Conservation (phyloP, 2,888 invertebrate species). For the Sphaerophoria taeniata region DNA sequence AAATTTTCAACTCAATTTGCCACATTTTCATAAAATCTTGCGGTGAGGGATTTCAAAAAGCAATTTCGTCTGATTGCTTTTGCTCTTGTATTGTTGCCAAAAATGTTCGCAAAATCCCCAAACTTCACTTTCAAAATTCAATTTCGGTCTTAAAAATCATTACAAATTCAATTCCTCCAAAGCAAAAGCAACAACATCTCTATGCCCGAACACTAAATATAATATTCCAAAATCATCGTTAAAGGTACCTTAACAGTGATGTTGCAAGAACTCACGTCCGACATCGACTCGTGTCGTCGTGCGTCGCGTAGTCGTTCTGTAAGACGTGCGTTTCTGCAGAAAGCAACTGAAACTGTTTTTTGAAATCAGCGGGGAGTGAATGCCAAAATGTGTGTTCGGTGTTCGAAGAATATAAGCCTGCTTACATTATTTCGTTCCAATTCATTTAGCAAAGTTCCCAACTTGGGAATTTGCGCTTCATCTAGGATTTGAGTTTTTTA, state of each 20-base stretch:
- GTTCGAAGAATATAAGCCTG: conserved; percentile 16
- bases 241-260: background rate
- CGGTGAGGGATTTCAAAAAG: conserved; percentile 20
- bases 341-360: background rate
- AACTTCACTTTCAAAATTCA: conserved; percentile 33
- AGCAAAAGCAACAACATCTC: conserved; percentile 4
- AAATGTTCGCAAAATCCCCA: conserved; percentile 3
- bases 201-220: background rate
- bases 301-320: background rate
- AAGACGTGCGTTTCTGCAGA: conserved; percentile 19
- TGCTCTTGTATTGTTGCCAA: background rate
- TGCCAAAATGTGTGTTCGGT: background rate
- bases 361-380: background rate
- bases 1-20: conserved; percentile 34
- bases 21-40: conserved; percentile 33
- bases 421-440: conserved; percentile 17
- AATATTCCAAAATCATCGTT: conserved; percentile 31
- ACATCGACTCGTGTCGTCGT: background rate
- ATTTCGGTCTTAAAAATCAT: conserved; percentile 29
- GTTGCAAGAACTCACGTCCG: conserved; percentile 23
- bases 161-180: conserved; percentile 32
- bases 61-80: conserved; percentile 30
- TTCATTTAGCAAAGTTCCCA: conserved; percentile 15
- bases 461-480: conserved; percentile 34
- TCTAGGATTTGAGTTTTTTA: conserved; percentile 32